Conservation (phyloP, 1,140 invertebrate genomes). For the Sycobia sp. region DNA sequence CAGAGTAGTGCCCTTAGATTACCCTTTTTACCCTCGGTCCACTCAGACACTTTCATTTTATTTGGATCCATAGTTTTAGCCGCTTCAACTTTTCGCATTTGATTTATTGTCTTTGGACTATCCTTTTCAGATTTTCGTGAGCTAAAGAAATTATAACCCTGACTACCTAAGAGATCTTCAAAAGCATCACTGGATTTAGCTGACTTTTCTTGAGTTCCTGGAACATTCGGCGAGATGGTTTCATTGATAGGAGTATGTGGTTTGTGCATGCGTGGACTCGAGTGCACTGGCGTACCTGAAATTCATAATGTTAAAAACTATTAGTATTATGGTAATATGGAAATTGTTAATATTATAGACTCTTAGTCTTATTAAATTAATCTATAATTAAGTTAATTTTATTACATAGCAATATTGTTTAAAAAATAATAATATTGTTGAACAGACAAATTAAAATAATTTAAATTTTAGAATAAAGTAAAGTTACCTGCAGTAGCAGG, state of each 20-base stretch:
- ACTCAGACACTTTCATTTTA: constrained; percentile 80
- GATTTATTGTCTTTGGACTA: constrained; percentile 87
- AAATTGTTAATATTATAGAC: no score
- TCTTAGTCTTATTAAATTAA: no score
- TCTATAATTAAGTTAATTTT: no score
- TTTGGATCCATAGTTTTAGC: constrained; percentile 90
- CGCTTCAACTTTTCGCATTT: constrained; percentile 88
- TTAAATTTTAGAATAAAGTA: no score
- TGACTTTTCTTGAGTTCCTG: constrained; percentile 45
- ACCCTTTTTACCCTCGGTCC: constrained; percentile 92
- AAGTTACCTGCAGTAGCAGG: constrained; percentile 47
- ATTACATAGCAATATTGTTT: no score
- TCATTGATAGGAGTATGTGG: constrained; percentile 51
- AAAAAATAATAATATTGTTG: no score
- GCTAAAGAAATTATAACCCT: constrained; percentile 79
- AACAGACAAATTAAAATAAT: no score
- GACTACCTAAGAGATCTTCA: constrained; percentile 86
- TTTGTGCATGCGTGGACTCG: constrained; percentile 52
- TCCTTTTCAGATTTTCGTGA: constrained; percentile 71
- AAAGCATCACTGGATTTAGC: constrained; percentile 77
- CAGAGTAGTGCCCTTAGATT: constrained; percentile 95
- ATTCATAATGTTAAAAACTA: no score
- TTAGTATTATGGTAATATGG: no score
- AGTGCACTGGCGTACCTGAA: constrained; percentile 50
- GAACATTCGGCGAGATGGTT: background rate